Evolutionary conservation across 2,113 vertebrate species (phyloP).

Genomic region (Mohoua ochrocephala): DNA sequence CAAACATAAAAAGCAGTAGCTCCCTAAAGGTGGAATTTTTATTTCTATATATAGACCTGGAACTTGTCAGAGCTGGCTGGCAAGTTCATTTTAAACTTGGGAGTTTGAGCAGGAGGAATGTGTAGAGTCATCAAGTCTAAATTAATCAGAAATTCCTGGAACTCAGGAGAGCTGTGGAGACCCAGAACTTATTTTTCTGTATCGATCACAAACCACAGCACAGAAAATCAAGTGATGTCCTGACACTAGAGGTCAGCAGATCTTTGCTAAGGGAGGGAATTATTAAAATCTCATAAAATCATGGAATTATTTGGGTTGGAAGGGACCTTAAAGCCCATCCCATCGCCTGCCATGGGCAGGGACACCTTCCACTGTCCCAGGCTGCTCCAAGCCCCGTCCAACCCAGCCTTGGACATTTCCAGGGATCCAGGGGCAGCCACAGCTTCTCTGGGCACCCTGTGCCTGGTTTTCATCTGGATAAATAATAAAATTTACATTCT

Average conservation of each 20-base stretch:
- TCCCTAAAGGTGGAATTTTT: slow-evolving; percentile 7
- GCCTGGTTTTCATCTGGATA: neutral
- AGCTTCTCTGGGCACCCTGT: neutral
- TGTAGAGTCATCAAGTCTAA: neutral
- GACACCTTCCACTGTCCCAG: neutral
- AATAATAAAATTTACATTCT: neutral
- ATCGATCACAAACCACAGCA: neutral
- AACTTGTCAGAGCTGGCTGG: slow-evolving; percentile 17
- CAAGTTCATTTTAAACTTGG: slow-evolving; percentile 10
- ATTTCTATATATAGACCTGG: neutral
- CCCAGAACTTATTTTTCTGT: slow-evolving; percentile 7
- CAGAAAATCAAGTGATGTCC: neutral
- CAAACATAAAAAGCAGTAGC: neutral
- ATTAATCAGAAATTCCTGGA: slow-evolving; percentile 39
- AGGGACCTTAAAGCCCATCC: neutral
- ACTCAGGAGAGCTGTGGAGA: neutral
- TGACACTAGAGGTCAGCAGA: slow-evolving; percentile 48
- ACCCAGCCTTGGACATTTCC: neutral
- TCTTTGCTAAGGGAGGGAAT: neutral
- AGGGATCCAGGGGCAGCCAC: neutral
- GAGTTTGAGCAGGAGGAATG: neutral
- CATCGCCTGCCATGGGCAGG: neutral
- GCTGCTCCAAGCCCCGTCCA: neutral
- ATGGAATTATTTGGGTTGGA: neutral
- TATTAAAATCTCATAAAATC: neutral